A percentile compares a stretch with the other conserved stretches of the same genome.
Conservation (phyloP, 2,797 vertebrate genomes). For the Miichthys miiuy region DNA sequence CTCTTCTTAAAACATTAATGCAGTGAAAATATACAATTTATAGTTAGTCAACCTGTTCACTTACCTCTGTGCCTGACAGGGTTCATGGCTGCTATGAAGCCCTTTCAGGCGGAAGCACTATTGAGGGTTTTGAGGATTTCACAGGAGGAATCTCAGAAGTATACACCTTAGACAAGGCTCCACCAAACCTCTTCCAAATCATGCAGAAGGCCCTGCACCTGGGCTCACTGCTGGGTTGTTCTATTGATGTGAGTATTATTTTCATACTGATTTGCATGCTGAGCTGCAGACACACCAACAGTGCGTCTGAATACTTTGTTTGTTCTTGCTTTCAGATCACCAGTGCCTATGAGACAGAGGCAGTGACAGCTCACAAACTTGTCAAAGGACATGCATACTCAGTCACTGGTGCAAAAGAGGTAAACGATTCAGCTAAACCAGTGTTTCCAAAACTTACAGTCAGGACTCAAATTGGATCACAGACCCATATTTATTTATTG, state of each 20-base stretch:
- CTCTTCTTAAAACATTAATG: background rate
- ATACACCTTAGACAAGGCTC: conserved; percentile 84
- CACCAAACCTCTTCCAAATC: conserved; percentile 86
- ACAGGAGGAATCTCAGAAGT: conserved; percentile 93
- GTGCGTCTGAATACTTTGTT: background rate
- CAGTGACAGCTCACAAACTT: conserved; percentile 82
- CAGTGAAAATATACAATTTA: background rate
- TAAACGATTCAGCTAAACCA: conserved; percentile 20
- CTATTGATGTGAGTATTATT: conserved; percentile 83
- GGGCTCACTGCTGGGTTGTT: conserved; percentile 91
- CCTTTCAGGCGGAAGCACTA: conserved; percentile 88
- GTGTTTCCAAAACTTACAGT: no score
- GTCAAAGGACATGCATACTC: conserved; percentile 89
- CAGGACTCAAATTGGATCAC: no score
- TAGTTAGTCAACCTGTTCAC: background rate
- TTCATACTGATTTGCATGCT: conserved; percentile 29
- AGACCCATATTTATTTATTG: no score
- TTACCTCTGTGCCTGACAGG: conserved; percentile 70
- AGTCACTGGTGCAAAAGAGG: conserved; percentile 83
- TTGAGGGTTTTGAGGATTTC: conserved; percentile 94
- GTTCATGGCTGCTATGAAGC: conserved; percentile 91
- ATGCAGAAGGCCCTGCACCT: conserved; percentile 86
- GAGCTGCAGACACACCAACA: background rate
- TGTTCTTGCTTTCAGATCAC: conserved; percentile 77
- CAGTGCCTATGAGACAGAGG: conserved; percentile 77